Base-by-base conservation (phyloP, 1,140 invertebrate species). In the Eumaeus atala region DNA sequence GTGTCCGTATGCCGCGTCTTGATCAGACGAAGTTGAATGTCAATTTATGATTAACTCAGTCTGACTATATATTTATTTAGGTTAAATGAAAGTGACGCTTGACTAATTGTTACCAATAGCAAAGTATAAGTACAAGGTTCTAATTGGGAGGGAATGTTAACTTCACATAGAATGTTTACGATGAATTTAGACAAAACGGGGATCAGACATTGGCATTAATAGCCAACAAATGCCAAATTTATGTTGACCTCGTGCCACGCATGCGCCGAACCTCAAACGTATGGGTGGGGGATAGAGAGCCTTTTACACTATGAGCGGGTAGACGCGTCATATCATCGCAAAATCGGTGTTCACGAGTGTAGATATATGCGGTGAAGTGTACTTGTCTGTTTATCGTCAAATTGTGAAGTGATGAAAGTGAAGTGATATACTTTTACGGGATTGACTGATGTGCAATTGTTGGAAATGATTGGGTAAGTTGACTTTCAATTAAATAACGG, bases 171-270 rank as follows among this genome's bases (percentile, higher is more conserved):
- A 28, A 28, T 3, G 21, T 6, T 28, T 28, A 28, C 21, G 21
- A 28, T 28, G 6, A 28, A 28, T 28, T 28, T 28, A 28, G 21
- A 28, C 21, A 28, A 28, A 28, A 28, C 40, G 9, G 14, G 40
- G 40, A 44, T 44, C 40, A 44, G 40, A 16, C 16, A 44, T 44
- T 17, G 40, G 38, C n/a, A 40, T 40, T 40, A 40, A 40, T 40
- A 14, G 38, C 14, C 40, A 14, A 44, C 40, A 44, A 44, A 16
- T 44, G 12, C 40, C 17, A 44, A 44, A 44, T 28, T 28, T 28
- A 44, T 44, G 40, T 44, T 16, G 40, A 44, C 14, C 8, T 6
- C 14, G 40, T 16, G n/a, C 40, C 9, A 14, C 40, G 40, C 40
- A 44, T 44, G 40, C 40, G 40, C 12, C 14, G 16, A 44, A 44